Evolutionary conservation across 2,888 invertebrate genomes (phyloP).

Genomic region (Heteropelma amictum): DNA sequence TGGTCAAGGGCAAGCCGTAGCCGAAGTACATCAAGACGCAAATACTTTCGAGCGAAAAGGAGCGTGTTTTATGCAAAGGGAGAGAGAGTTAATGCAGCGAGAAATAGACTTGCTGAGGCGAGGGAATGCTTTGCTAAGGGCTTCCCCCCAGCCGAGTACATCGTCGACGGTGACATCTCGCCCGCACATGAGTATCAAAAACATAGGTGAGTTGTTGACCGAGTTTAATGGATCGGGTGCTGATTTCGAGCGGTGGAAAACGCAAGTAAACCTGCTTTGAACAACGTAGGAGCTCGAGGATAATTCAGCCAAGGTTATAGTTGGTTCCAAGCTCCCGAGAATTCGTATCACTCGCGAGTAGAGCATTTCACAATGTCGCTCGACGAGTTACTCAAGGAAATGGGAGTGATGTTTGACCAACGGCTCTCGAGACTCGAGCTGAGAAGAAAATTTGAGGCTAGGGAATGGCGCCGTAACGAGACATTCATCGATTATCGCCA

Average conservation of each 20-base stretch:
- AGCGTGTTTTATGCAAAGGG: neutral
- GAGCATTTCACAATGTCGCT: conserved; percentile 42
- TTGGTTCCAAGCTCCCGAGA: conserved; percentile 50
- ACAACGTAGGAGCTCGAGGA: conserved; percentile 47
- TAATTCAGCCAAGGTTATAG: conserved; percentile 35
- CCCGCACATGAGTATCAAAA: conserved; percentile 28
- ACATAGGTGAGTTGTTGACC: conserved; percentile 45
- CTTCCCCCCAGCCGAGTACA: conserved; percentile 10
- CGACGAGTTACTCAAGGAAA: conserved; percentile 44
- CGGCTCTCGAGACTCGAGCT: conserved; percentile 39
- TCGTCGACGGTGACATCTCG: conserved; percentile 23
- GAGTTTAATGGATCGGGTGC: conserved; percentile 45
- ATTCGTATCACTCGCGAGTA: conserved; percentile 50
- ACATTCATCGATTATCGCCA: conserved; percentile 55
- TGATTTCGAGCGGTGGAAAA: conserved; percentile 43
- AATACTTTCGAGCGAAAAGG: neutral
- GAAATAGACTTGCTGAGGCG: conserved; percentile 27
- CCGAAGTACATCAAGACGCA: neutral
- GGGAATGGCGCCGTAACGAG: conserved; percentile 47
- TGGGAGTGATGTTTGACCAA: conserved; percentile 51
- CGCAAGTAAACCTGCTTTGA: conserved; percentile 46
- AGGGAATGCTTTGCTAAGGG: conserved; percentile 19
- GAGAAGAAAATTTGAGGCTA: conserved; percentile 46
- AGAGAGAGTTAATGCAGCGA: conserved; percentile 22
- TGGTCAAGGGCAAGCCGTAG: neutral